phyloP scores from a whole-genome alignment of 2,113 vertebrate species.

The Tachycineta bicolor region DNA sequence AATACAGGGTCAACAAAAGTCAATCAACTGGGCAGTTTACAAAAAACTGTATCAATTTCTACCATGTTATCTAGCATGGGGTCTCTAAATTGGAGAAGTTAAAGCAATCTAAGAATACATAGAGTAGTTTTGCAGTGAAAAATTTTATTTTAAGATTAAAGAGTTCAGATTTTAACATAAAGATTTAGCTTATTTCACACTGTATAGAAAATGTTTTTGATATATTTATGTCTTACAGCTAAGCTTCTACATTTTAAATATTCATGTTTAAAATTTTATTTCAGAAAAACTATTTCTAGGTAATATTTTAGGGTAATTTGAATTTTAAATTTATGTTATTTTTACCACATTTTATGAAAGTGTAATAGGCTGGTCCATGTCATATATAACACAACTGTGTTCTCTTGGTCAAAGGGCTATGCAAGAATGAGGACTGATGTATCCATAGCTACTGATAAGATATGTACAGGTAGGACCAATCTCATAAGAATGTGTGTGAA shows the following conservation, averaged over 20 bases:
- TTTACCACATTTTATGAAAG: background rate
- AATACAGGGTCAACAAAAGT: background rate
- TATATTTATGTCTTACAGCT: background rate
- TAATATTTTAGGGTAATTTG: background rate
- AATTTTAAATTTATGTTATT: background rate
- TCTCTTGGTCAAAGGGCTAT: background rate
- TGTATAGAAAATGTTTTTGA: background rate
- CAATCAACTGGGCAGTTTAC: background rate
- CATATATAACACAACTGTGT: background rate
- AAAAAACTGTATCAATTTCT: background rate
- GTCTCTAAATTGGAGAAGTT: background rate
- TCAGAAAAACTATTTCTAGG: background rate
- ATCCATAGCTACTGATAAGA: slow-evolving; percentile 8
- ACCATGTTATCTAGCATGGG: background rate
- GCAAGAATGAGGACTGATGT: background rate
- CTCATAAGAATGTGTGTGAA: background rate
- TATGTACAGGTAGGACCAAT: background rate
- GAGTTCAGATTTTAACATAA: background rate
- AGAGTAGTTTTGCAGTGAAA: background rate
- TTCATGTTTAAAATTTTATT: background rate
- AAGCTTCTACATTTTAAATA: background rate
- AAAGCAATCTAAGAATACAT: background rate
- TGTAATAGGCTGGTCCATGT: background rate
- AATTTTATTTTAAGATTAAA: too few relatives aligned
- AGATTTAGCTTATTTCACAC: background rate